These are phyloP conservation scores for Eulithis testata DNA, from an alignment of 2,888 invertebrate species.

Conservation along the genomic window DNA sequence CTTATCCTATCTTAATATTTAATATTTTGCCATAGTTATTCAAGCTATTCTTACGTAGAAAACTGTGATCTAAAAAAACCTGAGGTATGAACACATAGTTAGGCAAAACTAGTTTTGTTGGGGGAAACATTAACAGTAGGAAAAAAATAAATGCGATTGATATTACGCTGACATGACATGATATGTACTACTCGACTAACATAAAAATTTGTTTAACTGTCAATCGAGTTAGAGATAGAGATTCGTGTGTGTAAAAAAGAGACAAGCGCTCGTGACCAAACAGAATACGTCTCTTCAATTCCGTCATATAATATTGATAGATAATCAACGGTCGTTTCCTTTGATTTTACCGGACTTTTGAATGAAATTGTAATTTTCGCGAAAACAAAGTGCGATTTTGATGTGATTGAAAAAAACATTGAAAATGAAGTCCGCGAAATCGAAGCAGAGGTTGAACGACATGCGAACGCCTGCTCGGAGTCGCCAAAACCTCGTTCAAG, in stretches of 20 bases:
- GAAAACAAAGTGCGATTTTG: constrained; percentile 45
- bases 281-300: constrained; percentile 11
- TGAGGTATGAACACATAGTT: too few species aligned
- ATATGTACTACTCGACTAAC: constrained; percentile 48
- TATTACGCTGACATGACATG: neutral
- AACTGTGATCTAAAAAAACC: too few species aligned
- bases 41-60: too few species aligned
- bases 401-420: constrained; percentile 48
- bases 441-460: constrained; percentile 75
- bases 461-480: constrained; percentile 77
- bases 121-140: constrained; percentile 34
- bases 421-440: constrained; percentile 78
- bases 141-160: constrained; percentile 9
- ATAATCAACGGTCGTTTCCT: constrained; percentile 73
- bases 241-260: constrained; percentile 36
- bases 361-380: constrained; percentile 48
- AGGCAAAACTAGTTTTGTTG: neutral
- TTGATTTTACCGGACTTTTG: constrained; percentile 65
- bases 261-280: constrained; percentile 31
- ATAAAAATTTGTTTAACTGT: constrained; percentile 38
- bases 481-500: constrained; percentile 67
- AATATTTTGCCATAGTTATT: too few species aligned
- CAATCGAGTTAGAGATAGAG: constrained; percentile 45
- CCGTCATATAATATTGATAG: constrained; percentile 52
- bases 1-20: too few species aligned